These are phyloP conservation scores for Osmoderma eremita DNA, from an alignment of 2,888 invertebrate genomes.

Conservation along the genomic window DNA sequence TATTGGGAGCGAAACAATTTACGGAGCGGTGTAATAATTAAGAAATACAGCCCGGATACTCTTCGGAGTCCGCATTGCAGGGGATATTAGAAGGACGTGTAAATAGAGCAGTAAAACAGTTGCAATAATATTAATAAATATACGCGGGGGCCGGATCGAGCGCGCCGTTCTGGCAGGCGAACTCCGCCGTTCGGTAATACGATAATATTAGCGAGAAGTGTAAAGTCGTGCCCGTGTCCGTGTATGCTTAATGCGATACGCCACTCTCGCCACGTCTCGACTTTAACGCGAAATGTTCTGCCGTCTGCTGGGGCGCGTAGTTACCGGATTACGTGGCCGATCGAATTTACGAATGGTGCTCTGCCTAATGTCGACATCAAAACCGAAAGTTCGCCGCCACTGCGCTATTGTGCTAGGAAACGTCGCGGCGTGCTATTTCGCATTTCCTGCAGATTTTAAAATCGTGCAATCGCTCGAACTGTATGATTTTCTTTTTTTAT, in stretches of 20 bases:
- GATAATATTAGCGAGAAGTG: background rate
- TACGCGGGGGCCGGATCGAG: background rate
- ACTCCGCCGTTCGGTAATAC: background rate
- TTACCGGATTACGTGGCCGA: too few relatives aligned
- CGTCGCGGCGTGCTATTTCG: too few relatives aligned
- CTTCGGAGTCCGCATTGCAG: constrained; percentile 20
- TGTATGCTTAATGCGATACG: constrained; percentile 13
- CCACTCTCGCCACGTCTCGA: too few relatives aligned
- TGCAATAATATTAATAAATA: constrained; percentile 27
- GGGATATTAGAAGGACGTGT: constrained; percentile 26
- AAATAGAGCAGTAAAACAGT: constrained; percentile 27
- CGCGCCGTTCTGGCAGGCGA: background rate
- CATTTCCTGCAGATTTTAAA: too few relatives aligned
- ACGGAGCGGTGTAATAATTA: constrained; percentile 20
- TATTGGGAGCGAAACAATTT: constrained; percentile 15
- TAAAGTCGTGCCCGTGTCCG: constrained; percentile 10
- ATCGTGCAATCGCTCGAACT: too few relatives aligned
- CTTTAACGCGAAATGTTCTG: too few relatives aligned
- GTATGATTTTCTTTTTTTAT: too few relatives aligned
- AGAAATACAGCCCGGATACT: constrained; percentile 19
- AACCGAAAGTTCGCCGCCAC: too few relatives aligned
- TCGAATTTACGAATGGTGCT: too few relatives aligned
- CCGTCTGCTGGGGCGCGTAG: too few relatives aligned
- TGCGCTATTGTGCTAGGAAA: too few relatives aligned
- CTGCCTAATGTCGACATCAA: too few relatives aligned